Percentiles rank a stretch among this genome's conserved stretches.
Evolutionary conservation across 2,888 invertebrate species (phyloP).

Genomic region (Papilio protenor): DNA sequence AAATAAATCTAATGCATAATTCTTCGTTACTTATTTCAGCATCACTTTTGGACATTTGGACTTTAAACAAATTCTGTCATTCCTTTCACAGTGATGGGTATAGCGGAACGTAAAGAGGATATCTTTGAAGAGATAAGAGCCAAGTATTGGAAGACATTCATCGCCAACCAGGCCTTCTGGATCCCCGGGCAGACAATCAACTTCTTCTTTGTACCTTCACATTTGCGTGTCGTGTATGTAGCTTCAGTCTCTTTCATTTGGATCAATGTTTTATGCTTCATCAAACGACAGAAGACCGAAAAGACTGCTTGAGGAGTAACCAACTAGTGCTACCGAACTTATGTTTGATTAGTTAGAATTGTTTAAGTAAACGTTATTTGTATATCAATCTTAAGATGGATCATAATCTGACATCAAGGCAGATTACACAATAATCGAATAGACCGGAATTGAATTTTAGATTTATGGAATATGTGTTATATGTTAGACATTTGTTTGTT

Average conservation of each 20-base stretch:
- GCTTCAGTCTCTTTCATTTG: constrained; percentile 91
- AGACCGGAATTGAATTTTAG: background rate
- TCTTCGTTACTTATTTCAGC: background rate
- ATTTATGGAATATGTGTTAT: background rate
- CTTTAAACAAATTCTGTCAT: background rate
- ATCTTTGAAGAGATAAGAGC: constrained; percentile 88
- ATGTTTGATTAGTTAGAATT: background rate
- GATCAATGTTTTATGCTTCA: constrained; percentile 93
- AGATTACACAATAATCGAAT: background rate
- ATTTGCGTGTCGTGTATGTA: constrained; percentile 90
- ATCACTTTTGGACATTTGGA: background rate
- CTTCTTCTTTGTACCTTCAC: constrained; percentile 89
- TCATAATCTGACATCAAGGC: background rate
- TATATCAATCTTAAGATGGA: background rate
- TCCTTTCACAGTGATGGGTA: constrained; percentile 86
- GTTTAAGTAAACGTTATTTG: background rate
- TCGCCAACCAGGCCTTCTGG: constrained; percentile 93
- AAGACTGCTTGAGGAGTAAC: constrained; percentile 13
- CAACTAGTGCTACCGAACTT: background rate
- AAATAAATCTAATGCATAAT: background rate
- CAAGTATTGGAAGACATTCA: constrained; percentile 89
- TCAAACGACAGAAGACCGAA: constrained; percentile 85
- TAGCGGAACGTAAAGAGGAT: constrained; percentile 89
- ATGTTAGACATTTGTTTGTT: background rate
- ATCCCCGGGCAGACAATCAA: constrained; percentile 92